phyloP scores from a whole-genome alignment of 2,888 invertebrate genomes.

The Linnaemya tessellans region DNA sequence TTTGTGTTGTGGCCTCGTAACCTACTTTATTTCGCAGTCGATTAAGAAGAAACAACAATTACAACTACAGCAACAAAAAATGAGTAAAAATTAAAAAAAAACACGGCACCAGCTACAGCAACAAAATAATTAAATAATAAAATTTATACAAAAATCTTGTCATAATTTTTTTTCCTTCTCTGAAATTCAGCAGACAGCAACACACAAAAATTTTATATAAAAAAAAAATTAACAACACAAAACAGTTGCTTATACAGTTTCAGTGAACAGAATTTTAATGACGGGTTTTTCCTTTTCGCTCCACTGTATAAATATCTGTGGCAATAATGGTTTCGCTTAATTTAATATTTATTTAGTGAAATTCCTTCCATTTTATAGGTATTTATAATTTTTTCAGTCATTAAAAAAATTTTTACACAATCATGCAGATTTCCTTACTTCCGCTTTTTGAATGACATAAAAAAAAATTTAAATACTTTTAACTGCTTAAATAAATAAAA shows the following conservation, averaged over 20 bases:
- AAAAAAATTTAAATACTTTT: background rate
- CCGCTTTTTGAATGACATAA: background rate
- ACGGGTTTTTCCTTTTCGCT: constrained; percentile 1
- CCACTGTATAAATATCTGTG: constrained; percentile 13
- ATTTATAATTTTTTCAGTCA: background rate
- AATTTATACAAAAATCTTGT: constrained; percentile 40
- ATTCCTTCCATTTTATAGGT: background rate
- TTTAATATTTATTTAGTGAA: constrained; percentile 11
- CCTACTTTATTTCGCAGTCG: constrained; percentile 67
- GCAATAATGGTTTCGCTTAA: background rate
- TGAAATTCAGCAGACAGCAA: constrained; percentile 11
- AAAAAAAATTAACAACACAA: background rate
- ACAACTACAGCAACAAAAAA: constrained; percentile 3
- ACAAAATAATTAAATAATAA: constrained; percentile 35
- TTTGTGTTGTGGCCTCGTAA: constrained; percentile 62
- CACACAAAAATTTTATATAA: background rate
- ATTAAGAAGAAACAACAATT: constrained; percentile 58
- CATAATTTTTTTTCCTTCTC: constrained; percentile 13
- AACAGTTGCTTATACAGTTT: background rate
- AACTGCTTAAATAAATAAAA: too few species aligned
- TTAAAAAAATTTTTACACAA: background rate
- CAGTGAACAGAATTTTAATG: background rate
- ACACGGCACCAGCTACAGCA: constrained; percentile 29
- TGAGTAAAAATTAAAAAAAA: background rate
- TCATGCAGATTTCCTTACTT: background rate